phyloP scores from a whole-genome alignment of 1,140 invertebrate species.

The Drosophila oshimai region DNA sequence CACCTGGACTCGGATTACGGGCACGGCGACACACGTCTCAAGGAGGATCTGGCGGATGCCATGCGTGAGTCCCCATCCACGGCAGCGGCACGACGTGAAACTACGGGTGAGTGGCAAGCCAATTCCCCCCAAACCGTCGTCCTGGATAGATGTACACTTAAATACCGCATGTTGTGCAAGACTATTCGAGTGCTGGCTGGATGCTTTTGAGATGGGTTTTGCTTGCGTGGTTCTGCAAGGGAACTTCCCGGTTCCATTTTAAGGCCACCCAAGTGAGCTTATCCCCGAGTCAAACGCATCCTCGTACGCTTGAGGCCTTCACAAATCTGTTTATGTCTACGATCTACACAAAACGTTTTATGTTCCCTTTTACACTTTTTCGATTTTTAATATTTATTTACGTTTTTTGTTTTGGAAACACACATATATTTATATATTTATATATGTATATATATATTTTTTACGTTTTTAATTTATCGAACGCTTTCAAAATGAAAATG shows the following conservation, averaged over 20 bases:
- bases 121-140: background rate
- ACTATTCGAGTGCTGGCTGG: background rate
- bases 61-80: slow-evolving; percentile 92
- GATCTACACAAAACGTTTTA: background rate
- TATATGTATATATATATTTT: background rate
- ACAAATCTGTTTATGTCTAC: slow-evolving; percentile 11
- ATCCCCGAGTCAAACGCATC: background rate
- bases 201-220: background rate
- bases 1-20: slow-evolving; percentile 81
- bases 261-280: background rate
- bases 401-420: slow-evolving; percentile 26
- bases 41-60: slow-evolving; percentile 96
- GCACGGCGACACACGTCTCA: slow-evolving; percentile 89
- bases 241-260: background rate
- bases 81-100: slow-evolving; percentile 83
- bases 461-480: slow-evolving; percentile 14
- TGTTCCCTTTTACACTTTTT: background rate
- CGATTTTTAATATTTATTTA: background rate
- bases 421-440: background rate
- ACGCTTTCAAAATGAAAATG: slow-evolving; percentile 43
- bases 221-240: background rate
- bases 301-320: slow-evolving; percentile 11
- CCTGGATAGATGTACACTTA: background rate
- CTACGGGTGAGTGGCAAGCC: slow-evolving; percentile 84
- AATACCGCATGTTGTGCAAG: slow-evolving; percentile 20